These are phyloP conservation scores for Tenthredo amoena DNA, from an alignment of 2,888 invertebrate species.

Conservation along the genomic window DNA sequence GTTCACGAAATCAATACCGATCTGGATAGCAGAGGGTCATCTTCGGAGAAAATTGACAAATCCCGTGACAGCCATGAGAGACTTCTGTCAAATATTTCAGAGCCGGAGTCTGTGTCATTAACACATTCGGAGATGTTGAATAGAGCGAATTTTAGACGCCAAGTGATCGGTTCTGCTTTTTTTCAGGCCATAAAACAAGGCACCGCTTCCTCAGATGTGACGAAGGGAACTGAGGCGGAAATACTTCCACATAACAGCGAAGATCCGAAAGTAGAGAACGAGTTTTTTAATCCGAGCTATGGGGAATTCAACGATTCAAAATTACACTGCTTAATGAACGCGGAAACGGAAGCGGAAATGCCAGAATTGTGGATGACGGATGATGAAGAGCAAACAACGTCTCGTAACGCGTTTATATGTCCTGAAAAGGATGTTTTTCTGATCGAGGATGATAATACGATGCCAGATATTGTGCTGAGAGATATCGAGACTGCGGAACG, in stretches of 20 bases:
- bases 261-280: neutral
- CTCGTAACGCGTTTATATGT: neutral
- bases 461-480: conserved; percentile 9
- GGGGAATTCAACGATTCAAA: neutral
- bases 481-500: neutral
- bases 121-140: conserved; percentile 9
- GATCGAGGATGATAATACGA: neutral
- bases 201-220: neutral
- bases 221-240: neutral
- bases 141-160: conserved; percentile 28
- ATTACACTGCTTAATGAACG: neutral
- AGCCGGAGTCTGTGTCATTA: neutral
- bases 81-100: conserved; percentile 12
- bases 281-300: neutral
- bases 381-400: neutral
- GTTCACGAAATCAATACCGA: neutral
- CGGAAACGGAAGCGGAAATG: neutral
- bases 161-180: conserved; percentile 21
- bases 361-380: conserved; percentile 24
- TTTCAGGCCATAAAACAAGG: neutral
- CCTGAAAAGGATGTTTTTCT: neutral
- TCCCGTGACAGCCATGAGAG: neutral
- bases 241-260: neutral
- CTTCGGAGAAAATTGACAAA: conserved; percentile 19
- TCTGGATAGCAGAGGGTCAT: neutral